Evolutionary conservation across 2,888 invertebrate genomes (phyloP), one percentile per base, ranked within the genome.

Genomic region (Bellardia bayeri): DNA sequence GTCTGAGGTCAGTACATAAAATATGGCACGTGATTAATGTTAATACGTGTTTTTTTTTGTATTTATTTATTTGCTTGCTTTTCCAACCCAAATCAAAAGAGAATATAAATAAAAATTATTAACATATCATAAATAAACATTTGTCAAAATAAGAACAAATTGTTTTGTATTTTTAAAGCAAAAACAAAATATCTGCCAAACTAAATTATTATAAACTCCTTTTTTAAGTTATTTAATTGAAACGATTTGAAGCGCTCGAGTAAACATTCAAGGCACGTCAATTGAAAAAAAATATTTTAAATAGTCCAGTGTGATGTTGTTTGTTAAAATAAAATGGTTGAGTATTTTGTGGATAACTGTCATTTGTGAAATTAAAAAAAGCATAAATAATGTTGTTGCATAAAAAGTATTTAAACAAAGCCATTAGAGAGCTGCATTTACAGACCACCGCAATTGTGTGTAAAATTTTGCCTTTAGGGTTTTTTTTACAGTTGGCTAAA

Each of bases 1-100:
- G 72, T 45, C 72, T 56, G 33, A 64, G 85, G 85, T 86, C 82
- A 85, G 85, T 80, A 63, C 37, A 45, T 72, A 49, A 58, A 66
- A 30, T n/a, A 33, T 64, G 80, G 74, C 80, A 80, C 74, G 85
- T 85, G 80, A 80, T 69, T 69, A 85, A 75, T 85, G 63, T 63
- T 68, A n/a, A 45, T 45, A 45, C 45, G 45, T 45, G 11, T 45
- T 9, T 45, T 13, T 45, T 13, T 45, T 45, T 45, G n/a, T n/a
- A 4, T 45, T 45, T 13, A 3, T 11, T 0, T 45, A 3, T 72
- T 68, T 45, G 58, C 54, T 76, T 6, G 3, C 16, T 40, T 69
- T 40, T 8, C n/a, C 40, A 51, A n/a, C 13, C 11, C 23, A 45
- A 66, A 75, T 13, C 56, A 58, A 30, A 54, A 69, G 49, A 56